Evolutionary conservation across 1,140 invertebrate species (phyloP).

Genomic region (Fopius arisanus): DNA sequence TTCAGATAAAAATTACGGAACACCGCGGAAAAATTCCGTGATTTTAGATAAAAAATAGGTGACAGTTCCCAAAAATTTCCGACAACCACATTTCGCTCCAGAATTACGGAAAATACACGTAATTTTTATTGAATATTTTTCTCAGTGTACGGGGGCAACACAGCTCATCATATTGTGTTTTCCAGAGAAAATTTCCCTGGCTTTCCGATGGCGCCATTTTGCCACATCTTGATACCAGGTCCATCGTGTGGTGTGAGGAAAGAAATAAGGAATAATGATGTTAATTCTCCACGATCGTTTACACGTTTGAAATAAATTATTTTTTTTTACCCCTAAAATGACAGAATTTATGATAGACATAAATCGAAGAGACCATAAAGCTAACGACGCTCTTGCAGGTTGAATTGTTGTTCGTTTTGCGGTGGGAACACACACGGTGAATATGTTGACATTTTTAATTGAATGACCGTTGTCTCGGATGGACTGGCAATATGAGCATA

Average conservation of each 20-base stretch:
- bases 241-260: not conserved
- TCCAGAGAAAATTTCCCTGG: not conserved
- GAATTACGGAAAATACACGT: no score
- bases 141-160: not conserved
- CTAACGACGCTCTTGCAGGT: not conserved
- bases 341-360: not conserved
- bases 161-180: not conserved
- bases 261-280: not conserved
- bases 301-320: not conserved
- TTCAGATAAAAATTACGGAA: no score
- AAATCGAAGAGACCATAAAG: constrained; percentile 1
- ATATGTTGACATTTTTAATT: constrained; percentile 3
- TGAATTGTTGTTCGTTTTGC: not conserved
- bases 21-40: no score
- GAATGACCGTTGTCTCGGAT: not conserved
- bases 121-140: no score
- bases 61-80: no score
- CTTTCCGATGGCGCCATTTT: not conserved
- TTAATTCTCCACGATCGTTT: not conserved
- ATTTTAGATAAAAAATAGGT: no score
- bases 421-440: not conserved
- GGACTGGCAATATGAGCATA: not conserved
- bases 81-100: no score
- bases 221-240: no score
- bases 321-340: not conserved